Evolutionary conservation across 2,888 invertebrate species (phyloP).

Genomic region (Cephonodes hylas): DNA sequence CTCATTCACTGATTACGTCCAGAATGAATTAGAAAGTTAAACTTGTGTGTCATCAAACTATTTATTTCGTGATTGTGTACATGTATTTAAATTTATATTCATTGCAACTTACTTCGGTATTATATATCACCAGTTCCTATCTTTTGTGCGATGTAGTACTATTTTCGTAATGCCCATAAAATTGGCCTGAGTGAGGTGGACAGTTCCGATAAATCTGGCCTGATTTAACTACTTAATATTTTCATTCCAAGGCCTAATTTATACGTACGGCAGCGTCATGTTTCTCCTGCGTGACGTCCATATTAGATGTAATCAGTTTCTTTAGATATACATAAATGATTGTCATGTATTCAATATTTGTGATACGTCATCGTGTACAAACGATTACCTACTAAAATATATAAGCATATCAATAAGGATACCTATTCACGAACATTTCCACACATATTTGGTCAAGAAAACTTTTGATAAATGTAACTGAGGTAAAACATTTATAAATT

Average conservation of each 20-base stretch:
- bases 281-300: neutral
- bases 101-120: neutral
- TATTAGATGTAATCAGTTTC: neutral
- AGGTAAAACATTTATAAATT: too few species aligned
- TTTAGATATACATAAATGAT: neutral
- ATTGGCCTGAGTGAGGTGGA: neutral
- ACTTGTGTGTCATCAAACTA: conserved; percentile 1
- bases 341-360: neutral
- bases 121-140: neutral
- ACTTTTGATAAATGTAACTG: too few species aligned
- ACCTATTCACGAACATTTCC: neutral
- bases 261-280: neutral
- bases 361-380: neutral
- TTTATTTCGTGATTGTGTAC: conserved; percentile 7
- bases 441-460: neutral
- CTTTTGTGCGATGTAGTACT: neutral
- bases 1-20: conserved; percentile 21
- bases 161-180: neutral
- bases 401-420: neutral
- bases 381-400: neutral
- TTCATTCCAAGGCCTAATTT: conserved; percentile 13
- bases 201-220: neutral
- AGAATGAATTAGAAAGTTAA: conserved; percentile 17
- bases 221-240: neutral
- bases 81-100: neutral